phyloP scores from a whole-genome alignment of 2,797 vertebrate genomes.

The Erpetoichthys calabaricus region DNA sequence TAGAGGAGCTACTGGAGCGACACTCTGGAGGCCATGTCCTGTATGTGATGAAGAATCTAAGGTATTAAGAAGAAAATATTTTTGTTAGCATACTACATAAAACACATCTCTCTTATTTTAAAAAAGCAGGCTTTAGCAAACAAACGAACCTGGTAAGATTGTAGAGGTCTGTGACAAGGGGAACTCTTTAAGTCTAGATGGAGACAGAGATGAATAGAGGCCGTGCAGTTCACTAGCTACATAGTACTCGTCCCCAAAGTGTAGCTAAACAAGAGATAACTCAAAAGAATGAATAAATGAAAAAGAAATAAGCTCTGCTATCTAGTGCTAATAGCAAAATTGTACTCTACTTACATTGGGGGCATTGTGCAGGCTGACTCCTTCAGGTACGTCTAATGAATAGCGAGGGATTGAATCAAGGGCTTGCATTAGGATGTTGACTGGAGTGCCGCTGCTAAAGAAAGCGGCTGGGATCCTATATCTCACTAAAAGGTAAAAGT shows the following conservation, averaged over 20 bases:
- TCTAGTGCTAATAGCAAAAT: no score
- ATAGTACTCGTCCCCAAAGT: slow-evolving; percentile 15
- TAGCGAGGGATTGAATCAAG: slow-evolving; percentile 14
- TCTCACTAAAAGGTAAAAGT: slow-evolving; percentile 11
- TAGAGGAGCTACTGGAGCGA: neutral
- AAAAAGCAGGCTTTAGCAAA: no score
- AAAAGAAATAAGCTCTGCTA: no score
- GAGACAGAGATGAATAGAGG: neutral
- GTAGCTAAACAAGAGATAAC: slow-evolving; percentile 5
- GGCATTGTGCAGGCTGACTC: slow-evolving; percentile 15
- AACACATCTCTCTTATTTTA: no score
- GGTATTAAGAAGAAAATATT: neutral
- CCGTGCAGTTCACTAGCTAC: slow-evolving; percentile 6
- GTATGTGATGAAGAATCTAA: neutral
- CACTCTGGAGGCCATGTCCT: neutral
- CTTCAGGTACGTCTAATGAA: slow-evolving; percentile 15
- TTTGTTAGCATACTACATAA: no score
- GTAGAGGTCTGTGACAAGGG: no score
- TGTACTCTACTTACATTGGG: slow-evolving; percentile 10
- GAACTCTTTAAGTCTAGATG: neutral
- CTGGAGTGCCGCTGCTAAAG: slow-evolving; percentile 10
- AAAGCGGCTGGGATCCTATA: slow-evolving; percentile 14
- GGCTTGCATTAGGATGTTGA: slow-evolving; percentile 7
- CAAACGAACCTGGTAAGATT: no score
- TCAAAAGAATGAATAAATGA: no score